phyloP scores from a whole-genome alignment of 2,113 vertebrate genomes.

The Tachycineta bicolor region DNA sequence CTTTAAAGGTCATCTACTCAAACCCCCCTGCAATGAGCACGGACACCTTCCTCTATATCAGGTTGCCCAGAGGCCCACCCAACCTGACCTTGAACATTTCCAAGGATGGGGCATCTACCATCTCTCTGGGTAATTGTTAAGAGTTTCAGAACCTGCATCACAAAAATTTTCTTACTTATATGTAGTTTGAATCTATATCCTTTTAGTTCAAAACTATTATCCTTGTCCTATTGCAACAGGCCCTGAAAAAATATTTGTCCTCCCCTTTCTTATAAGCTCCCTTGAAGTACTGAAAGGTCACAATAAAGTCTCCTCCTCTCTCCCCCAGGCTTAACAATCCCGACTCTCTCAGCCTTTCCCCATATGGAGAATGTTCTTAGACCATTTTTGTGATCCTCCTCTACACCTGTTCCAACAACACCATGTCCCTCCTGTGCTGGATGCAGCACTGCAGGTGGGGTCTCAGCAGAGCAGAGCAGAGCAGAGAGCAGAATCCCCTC shows the following conservation, averaged over 20 bases:
- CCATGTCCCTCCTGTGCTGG: too few species aligned
- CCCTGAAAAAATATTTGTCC: background rate
- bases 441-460: background rate
- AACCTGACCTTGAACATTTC: background rate
- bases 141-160: background rate
- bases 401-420: background rate
- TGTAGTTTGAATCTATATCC: background rate
- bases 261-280: background rate
- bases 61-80: background rate
- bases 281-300: background rate
- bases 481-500: background rate
- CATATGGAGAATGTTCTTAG: accelerated
- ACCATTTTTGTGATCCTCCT: background rate
- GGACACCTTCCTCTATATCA: background rate
- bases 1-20: background rate
- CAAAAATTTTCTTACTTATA: background rate
- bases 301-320: background rate
- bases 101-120: background rate
- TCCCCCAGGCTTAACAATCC: background rate
- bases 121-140: background rate
- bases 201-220: background rate
- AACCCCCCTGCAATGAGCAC: accelerated
- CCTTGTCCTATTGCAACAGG: background rate
- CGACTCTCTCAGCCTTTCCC: background rate
- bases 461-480: background rate